Conservation (phyloP, 1,140 invertebrate genomes). For the Scylla paramamosain region DNA sequence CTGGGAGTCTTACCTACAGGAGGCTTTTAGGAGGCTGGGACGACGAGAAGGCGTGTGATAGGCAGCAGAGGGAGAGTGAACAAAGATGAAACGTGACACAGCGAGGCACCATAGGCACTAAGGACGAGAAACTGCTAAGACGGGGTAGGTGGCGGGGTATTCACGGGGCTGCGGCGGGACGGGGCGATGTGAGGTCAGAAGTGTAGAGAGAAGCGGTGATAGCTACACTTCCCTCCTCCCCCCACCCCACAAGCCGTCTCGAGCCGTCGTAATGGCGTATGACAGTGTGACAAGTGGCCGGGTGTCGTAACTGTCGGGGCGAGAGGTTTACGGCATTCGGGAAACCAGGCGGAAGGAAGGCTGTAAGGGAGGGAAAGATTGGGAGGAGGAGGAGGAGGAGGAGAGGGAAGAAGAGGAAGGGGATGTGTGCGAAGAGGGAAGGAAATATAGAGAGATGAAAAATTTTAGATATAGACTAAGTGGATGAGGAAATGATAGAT, state of each 20-base stretch:
- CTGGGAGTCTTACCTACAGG: not conserved
- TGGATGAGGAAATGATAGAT: too few species aligned
- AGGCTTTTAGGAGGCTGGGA: not conserved
- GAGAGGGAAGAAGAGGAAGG: not conserved
- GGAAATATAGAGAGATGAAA: too few species aligned
- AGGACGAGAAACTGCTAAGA: not conserved
- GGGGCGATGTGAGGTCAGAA: not conserved
- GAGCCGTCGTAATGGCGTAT: constrained; percentile 21
- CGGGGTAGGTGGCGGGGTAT: not conserved
- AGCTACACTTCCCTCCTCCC: too few species aligned
- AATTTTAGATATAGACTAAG: too few species aligned
- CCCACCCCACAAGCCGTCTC: too few species aligned
- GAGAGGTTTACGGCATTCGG: constrained; percentile 29
- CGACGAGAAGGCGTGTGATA: not conserved
- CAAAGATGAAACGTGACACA: too few species aligned
- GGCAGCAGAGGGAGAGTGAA: not conserved
- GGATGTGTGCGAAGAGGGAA: not conserved
- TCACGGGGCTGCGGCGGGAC: not conserved
- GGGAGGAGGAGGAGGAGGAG: not conserved
- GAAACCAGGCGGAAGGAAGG: not conserved
- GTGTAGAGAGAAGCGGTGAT: too few species aligned
- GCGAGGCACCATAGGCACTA: not conserved
- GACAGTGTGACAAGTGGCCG: constrained; percentile 50
- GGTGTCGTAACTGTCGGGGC: constrained; percentile 21
- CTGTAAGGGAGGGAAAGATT: not conserved